Evolutionary conservation across 2,113 vertebrate genomes (phyloP).

Genomic region (Megalops atlanticus): DNA sequence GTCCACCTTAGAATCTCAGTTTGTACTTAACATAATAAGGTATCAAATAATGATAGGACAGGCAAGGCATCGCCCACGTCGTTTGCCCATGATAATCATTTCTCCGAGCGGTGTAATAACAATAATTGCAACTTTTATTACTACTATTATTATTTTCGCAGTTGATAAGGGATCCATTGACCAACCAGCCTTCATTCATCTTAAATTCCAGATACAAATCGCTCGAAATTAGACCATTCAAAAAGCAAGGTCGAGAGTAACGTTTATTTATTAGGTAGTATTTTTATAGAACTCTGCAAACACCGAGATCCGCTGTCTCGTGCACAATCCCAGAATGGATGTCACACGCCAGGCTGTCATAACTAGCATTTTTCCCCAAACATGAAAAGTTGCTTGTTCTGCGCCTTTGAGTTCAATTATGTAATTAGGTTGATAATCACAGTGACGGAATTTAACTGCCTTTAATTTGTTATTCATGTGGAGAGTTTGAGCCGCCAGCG

Average conservation of each 20-base stretch:
- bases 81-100: slow-evolving; percentile 74
- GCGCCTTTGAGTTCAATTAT: slow-evolving; percentile 55
- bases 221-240: slow-evolving; percentile 77
- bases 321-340: slow-evolving; percentile 51
- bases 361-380: slow-evolving; percentile 54
- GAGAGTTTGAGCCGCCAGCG: slow-evolving; percentile 52
- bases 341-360: slow-evolving; percentile 59
- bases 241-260: slow-evolving; percentile 56
- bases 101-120: slow-evolving; percentile 72
- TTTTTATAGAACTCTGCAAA: slow-evolving; percentile 74
- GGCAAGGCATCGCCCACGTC: slow-evolving; percentile 74
- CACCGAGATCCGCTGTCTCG: slow-evolving; percentile 55
- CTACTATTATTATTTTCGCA: slow-evolving; percentile 76
- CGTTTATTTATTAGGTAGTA: slow-evolving; percentile 69
- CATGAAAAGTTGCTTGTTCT: slow-evolving; percentile 61
- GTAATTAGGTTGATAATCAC: slow-evolving; percentile 65
- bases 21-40: slow-evolving; percentile 74
- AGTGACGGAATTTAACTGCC: slow-evolving; percentile 60
- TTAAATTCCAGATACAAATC: slow-evolving; percentile 76
- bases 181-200: slow-evolving; percentile 63
- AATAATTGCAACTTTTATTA: slow-evolving; percentile 79
- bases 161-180: slow-evolving; percentile 74
- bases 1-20: slow-evolving; percentile 52
- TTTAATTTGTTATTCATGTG: slow-evolving; percentile 71
- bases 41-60: slow-evolving; percentile 70